These are phyloP conservation scores for Pristionchus fissidentatus DNA, from an alignment of 2,888 invertebrate genomes.

Conservation along the genomic window DNA sequence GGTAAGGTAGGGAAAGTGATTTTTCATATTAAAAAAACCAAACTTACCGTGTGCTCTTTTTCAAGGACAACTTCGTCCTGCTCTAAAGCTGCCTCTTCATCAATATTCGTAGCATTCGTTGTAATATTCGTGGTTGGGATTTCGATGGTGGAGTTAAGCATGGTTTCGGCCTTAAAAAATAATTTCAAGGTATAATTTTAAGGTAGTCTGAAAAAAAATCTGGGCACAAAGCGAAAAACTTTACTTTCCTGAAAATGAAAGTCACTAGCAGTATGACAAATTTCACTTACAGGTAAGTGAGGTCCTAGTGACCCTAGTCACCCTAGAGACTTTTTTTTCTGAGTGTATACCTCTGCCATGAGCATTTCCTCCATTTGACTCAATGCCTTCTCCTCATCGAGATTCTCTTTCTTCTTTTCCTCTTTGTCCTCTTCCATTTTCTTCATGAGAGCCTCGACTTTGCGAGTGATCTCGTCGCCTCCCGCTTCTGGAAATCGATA, in stretches of 20 bases:
- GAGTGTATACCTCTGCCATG: background rate
- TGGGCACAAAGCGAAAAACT: background rate
- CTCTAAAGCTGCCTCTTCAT: background rate
- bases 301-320: too few species aligned
- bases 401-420: conserved; percentile 11
- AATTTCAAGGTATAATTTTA: background rate
- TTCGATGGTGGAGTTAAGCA: background rate
- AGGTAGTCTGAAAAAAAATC: background rate
- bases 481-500: too few species aligned
- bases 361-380: conserved; percentile 14
- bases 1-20: too few species aligned
- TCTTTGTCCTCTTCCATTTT: background rate
- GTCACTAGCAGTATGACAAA: too few species aligned
- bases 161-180: background rate
- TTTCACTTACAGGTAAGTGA: too few species aligned
- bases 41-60: background rate
- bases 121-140: too few species aligned
- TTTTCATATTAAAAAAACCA: background rate
- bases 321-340: too few species aligned
- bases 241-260: too few species aligned
- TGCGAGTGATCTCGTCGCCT: background rate
- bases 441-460: background rate
- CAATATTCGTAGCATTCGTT: background rate
- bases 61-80: background rate
- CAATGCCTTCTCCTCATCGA: background rate